phyloP scores from a whole-genome alignment of 2,888 invertebrate species.

The Ophion costatus region DNA sequence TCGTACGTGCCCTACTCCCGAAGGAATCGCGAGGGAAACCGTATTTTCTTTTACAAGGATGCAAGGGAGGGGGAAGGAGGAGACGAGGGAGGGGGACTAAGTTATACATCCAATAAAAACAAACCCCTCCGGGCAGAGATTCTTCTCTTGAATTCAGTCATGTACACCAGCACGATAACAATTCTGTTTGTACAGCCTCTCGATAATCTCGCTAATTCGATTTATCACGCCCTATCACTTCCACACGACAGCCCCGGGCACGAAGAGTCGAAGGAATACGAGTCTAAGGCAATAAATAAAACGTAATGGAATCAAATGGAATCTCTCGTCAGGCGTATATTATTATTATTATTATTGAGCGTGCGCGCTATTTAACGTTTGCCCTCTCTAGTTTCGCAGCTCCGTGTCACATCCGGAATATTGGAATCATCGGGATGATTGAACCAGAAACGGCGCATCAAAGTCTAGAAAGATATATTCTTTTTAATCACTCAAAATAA shows the following conservation, averaged over 20 bases:
- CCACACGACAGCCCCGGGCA: constrained; percentile 37
- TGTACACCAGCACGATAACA: constrained; percentile 68
- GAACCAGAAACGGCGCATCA: too few relatives aligned
- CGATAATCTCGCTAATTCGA: constrained; percentile 80
- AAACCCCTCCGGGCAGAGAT: constrained; percentile 50
- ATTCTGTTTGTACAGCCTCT: constrained; percentile 78
- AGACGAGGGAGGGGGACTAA: not conserved
- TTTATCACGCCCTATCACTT: constrained; percentile 76
- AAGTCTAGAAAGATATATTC: too few relatives aligned
- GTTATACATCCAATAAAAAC: constrained; percentile 50
- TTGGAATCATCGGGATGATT: too few relatives aligned
- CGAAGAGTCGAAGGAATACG: constrained; percentile 9
- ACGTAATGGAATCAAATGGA: constrained; percentile 12
- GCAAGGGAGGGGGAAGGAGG: constrained; percentile 5
- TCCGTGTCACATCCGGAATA: too few relatives aligned
- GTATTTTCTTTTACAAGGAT: constrained; percentile 45
- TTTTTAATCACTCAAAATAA: too few relatives aligned
- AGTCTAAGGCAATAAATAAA: constrained; percentile 1
- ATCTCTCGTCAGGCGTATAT: constrained; percentile 27
- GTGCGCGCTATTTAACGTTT: constrained; percentile 27
- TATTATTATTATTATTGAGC: constrained; percentile 30
- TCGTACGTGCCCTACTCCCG: constrained; percentile 56
- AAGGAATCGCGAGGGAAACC: constrained; percentile 49
- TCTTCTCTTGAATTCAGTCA: constrained; percentile 66
- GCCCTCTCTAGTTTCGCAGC: too few relatives aligned